Evolutionary conservation across 2,113 vertebrate species (phyloP), one percentile per base, ranked within the genome.

Genomic region (Pyrgilauda ruficollis): DNA sequence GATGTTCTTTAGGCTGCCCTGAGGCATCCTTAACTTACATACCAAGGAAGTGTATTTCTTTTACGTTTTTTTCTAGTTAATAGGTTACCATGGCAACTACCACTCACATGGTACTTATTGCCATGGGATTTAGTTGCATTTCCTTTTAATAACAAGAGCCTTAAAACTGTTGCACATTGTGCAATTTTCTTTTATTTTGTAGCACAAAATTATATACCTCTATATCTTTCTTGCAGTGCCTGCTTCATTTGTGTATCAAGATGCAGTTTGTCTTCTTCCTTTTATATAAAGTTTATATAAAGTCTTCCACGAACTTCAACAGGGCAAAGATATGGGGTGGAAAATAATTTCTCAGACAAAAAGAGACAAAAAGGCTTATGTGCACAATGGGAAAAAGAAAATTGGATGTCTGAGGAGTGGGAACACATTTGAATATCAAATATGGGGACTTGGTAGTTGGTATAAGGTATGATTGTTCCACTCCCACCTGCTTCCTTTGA

Each of bases 71-170:
- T 96, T 61, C 92, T 94, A 81, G 82, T 95, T 95, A 97, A 96
- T 97, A 91, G 94, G 77, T 97, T 98, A 96, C 97, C 92, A 97
- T 98, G 97, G 97, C 96, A 97, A 98, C 97, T 90, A 90, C 91
- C 58, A 92, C 58, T 97, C 95, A 87, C 90, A 89, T 89, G 72
- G 73, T 97, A 94, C 78, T 97, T 97, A 97, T 93, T 97, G 96
- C 86, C 55, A 75, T 79, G 95, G 94, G 95, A 95, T 97, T 97
- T 95, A 68, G 72, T 95, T 96, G 83, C 93, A 90, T 73, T 96
- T 95, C 80, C 87, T 97, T 97, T 97, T 97, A 97, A 95, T 97
- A 97, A 94, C 63, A 95, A 84, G 66, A 73, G 46, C 37, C 50
- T 92, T 92, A 94, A 93, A 94, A 84, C 79, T 77, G 72, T 93